Evolutionary conservation across 2,113 vertebrate genomes (phyloP).

Genomic region (Fregetta grallaria): DNA sequence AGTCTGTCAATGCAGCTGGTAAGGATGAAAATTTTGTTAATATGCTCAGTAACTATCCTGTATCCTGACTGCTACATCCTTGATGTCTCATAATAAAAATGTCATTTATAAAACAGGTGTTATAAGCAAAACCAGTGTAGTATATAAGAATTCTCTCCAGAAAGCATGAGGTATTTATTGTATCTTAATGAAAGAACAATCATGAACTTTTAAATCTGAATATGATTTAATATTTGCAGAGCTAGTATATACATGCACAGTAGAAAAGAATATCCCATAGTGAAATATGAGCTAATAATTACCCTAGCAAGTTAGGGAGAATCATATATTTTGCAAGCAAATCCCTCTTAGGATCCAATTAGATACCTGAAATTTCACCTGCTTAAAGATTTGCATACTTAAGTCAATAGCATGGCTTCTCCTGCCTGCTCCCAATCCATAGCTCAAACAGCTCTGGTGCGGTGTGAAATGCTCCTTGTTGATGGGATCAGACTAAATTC

Average conservation of each 20-base stretch:
- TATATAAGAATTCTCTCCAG: neutral
- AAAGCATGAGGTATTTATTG: neutral
- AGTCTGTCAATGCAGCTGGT: neutral
- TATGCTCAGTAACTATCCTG: neutral
- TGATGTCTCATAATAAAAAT: neutral
- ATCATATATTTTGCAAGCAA: neutral
- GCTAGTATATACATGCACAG: neutral
- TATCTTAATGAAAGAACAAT: neutral
- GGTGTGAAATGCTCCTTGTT: neutral
- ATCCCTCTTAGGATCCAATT: slow-evolving; percentile 1
- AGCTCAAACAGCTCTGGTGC: neutral
- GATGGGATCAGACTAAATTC: neutral
- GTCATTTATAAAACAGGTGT: neutral
- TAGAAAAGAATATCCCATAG: neutral
- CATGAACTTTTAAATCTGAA: neutral
- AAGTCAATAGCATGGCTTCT: neutral
- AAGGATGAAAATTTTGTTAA: neutral
- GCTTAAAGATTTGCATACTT: neutral
- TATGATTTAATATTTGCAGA: slow-evolving; percentile 6
- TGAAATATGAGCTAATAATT: neutral
- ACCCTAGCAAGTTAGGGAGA: neutral
- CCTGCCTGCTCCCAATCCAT: neutral
- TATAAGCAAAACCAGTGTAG: neutral
- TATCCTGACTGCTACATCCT: neutral
- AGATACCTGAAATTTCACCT: neutral